Base-by-base conservation (phyloP, 30 jellyfish, hydroid and myxozoan genomes). In the Calvadosia cruxmelitensis region DNA sequence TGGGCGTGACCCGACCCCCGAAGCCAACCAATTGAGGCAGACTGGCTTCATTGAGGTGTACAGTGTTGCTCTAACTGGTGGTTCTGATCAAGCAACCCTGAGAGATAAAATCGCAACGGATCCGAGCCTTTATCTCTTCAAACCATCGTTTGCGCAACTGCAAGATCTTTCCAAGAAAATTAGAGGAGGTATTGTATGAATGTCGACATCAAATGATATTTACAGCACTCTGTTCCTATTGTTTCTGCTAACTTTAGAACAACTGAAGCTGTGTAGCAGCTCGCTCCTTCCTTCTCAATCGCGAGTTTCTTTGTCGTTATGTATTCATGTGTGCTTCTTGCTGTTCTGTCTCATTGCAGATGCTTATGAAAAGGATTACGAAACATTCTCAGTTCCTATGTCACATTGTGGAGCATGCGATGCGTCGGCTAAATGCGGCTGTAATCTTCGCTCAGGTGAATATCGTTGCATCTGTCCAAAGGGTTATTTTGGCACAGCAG, bases 131-230 rank as follows among this genome's bases (percentile, higher is more conserved):
- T 91, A 75, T 68, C 66, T 91, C 65, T 75, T 62, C 53, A 57
- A 79, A 32, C 92, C 85, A 31, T 33, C 80, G 1, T 82, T 91
- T 52, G 75, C 27, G 20, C 84, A 74, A 28, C 82, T 91, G 26
- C 82, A 75, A 25, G 71, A 66, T 34, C 80, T 91, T 29, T 95
- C 99, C 13, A 71, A 66, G 52, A 76, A 83, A 29, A 91, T 91
- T 35, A 52, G 95, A 49, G 99, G 99, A 78, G 99, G 99, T 83
- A 82, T n/a, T n/a, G n/a, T n/a, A n/a, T n/a, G n/a, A n/a, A n/a
- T 26, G 80, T 62, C 15, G 24, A 32, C 27, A 52, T 71, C 35
- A 42, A 5, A 42, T 5, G 15, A 42, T 42, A 42, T 5, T 42
- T 42, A 42, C 20, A 42, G n/a, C n/a, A n/a, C n/a, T n/a, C n/a